A percentile compares a stretch with the other conserved stretches of the same genome.
Evolutionary conservation across 2,888 invertebrate genomes (phyloP).

Genomic region (Caenorhabditis wallacei): DNA sequence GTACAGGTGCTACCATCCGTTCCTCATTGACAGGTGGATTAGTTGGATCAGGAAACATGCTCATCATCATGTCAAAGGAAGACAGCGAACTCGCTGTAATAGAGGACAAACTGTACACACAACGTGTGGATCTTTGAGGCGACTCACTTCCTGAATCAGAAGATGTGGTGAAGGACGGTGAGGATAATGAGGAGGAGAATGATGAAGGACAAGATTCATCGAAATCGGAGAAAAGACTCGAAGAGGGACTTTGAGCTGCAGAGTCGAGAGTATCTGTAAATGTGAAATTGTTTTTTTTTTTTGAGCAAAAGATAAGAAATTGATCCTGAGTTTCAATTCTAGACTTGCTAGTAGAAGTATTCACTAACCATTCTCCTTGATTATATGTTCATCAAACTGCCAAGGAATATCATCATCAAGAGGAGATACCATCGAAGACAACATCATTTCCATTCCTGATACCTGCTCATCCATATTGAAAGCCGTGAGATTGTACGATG

Average conservation of each 20-base stretch:
- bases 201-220: slow-evolving; percentile 63
- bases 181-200: slow-evolving; percentile 57
- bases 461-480: slow-evolving; percentile 54
- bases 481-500: slow-evolving; percentile 18
- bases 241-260: slow-evolving; percentile 63
- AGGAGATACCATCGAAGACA: slow-evolving; percentile 56
- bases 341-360: background rate
- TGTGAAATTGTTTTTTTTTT: background rate
- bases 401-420: slow-evolving; percentile 60
- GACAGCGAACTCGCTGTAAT: slow-evolving; percentile 63
- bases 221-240: slow-evolving; percentile 60
- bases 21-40: slow-evolving; percentile 44
- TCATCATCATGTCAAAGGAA: slow-evolving; percentile 67
- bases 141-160: slow-evolving; percentile 63
- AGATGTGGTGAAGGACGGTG: slow-evolving; percentile 47
- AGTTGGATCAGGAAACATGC: slow-evolving; percentile 63
- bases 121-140: slow-evolving; percentile 50
- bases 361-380: slow-evolving; percentile 37
- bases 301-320: background rate
- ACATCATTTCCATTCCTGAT: slow-evolving; percentile 65
- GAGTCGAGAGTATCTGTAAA: slow-evolving; percentile 61
- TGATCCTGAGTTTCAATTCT: no score
- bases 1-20: slow-evolving; percentile 20
- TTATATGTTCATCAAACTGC: slow-evolving; percentile 41
- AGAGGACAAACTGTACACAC: slow-evolving; percentile 55